Evolutionary conservation across 2,888 invertebrate genomes (phyloP).

Genomic region (Drosophila emarginata): DNA sequence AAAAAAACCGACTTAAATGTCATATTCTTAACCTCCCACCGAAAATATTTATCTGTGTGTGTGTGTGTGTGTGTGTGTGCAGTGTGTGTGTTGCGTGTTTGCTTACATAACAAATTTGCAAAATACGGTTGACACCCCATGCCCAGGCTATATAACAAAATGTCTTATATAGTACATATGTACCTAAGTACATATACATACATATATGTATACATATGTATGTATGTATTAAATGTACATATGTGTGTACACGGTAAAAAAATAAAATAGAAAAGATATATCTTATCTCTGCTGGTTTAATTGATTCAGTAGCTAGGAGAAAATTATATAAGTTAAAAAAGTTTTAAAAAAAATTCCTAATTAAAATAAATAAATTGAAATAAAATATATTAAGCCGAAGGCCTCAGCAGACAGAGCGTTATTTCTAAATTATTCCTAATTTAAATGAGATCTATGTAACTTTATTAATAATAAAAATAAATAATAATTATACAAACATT

Average conservation of each 20-base stretch:
- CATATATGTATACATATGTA: too few relatives aligned
- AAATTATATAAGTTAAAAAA: too few relatives aligned
- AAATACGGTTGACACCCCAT: constrained; percentile 44
- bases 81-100: constrained; percentile 19
- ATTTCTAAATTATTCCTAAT: too few relatives aligned
- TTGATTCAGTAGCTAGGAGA: too few relatives aligned
- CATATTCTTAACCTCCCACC: constrained; percentile 58
- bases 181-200: background rate
- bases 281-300: background rate
- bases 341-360: too few relatives aligned
- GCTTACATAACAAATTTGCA: constrained; percentile 59
- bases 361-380: too few relatives aligned
- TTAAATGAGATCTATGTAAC: too few relatives aligned
- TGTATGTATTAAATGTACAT: too few relatives aligned
- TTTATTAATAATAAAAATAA: too few relatives aligned
- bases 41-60: constrained; percentile 10
- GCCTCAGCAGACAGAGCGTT: too few relatives aligned
- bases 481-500: too few relatives aligned
- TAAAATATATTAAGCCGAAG: too few relatives aligned
- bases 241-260: background rate
- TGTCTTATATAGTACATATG: constrained; percentile 29
- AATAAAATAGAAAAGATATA: background rate
- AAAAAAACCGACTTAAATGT: constrained; percentile 53
- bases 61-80: constrained; percentile 3
- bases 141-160: constrained; percentile 41